These are phyloP conservation scores for Epicauta chinensis DNA, from an alignment of 1,140 invertebrate species.

Conservation along the genomic window DNA sequence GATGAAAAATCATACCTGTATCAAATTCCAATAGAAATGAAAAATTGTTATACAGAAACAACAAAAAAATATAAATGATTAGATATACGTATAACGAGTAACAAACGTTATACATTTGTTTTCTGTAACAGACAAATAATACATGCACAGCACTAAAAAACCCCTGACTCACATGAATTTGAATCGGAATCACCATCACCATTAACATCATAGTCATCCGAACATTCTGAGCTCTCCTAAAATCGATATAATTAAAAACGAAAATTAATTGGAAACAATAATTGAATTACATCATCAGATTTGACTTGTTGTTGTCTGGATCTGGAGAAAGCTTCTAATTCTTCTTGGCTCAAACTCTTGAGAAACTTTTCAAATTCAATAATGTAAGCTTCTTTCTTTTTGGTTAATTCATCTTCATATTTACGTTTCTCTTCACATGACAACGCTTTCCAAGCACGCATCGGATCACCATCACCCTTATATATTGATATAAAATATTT, in stretches of 20 bases:
- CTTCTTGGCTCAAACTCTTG: slow-evolving; percentile 40
- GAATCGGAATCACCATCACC: too few species aligned
- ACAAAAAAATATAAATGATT: too few species aligned
- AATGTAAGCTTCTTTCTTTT: slow-evolving; percentile 41
- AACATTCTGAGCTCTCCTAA: too few species aligned
- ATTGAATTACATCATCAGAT: slow-evolving; percentile 4
- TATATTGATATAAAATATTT: slow-evolving; percentile 40
- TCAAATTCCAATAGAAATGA: too few species aligned
- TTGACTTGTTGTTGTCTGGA: slow-evolving; percentile 1
- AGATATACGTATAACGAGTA: too few species aligned
- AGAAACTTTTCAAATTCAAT: slow-evolving; percentile 44
- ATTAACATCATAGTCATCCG: too few species aligned
- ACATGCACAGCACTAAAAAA: too few species aligned
- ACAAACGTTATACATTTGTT: too few species aligned
- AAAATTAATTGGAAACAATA: neutral
- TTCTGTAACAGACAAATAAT: too few species aligned
- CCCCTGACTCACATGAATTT: too few species aligned
- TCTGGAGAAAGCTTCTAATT: slow-evolving; percentile 35
- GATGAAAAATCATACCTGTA: too few species aligned
- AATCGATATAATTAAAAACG: neutral
- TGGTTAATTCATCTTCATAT: slow-evolving; percentile 37
- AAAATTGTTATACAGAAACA: too few species aligned
- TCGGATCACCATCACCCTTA: slow-evolving; percentile 33
- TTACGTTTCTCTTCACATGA: slow-evolving; percentile 35
- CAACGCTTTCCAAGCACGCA: slow-evolving; percentile 39